Conservation (phyloP, 2,113 vertebrate genomes). For the Cygnus atratus region DNA sequence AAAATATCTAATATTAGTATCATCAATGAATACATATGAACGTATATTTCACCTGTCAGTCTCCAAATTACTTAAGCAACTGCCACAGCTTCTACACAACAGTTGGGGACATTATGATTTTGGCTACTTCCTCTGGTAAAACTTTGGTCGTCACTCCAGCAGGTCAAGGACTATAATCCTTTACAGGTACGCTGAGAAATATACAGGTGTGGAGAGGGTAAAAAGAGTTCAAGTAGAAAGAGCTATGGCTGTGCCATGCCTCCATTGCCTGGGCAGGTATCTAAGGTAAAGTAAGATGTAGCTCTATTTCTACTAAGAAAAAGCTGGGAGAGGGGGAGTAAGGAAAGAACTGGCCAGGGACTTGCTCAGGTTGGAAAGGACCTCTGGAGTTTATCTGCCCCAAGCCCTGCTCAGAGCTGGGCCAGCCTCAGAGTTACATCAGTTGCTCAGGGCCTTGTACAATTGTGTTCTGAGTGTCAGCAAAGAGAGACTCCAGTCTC, state of each 20-base stretch:
- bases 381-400: neutral
- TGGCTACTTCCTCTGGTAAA: neutral
- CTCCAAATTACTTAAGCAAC: neutral
- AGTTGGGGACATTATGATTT: neutral
- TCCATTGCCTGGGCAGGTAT: neutral
- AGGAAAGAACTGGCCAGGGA: neutral
- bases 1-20: neutral
- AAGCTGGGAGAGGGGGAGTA: neutral
- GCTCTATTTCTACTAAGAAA: neutral
- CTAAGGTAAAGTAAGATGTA: neutral
- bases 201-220: neutral
- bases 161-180: neutral
- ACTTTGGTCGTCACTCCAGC: neutral
- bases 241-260: neutral
- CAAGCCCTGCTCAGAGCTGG: neutral
- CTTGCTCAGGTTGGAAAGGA: neutral
- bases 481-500: neutral
- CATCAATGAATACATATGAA: neutral
- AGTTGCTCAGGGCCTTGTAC: neutral
- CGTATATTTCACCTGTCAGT: neutral
- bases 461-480: neutral
- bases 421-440: neutral
- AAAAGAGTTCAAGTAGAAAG: neutral
- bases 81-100: neutral
- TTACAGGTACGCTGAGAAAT: neutral